phyloP scores from a whole-genome alignment of 1,140 invertebrate genomes.

The Calliphora vicina region DNA sequence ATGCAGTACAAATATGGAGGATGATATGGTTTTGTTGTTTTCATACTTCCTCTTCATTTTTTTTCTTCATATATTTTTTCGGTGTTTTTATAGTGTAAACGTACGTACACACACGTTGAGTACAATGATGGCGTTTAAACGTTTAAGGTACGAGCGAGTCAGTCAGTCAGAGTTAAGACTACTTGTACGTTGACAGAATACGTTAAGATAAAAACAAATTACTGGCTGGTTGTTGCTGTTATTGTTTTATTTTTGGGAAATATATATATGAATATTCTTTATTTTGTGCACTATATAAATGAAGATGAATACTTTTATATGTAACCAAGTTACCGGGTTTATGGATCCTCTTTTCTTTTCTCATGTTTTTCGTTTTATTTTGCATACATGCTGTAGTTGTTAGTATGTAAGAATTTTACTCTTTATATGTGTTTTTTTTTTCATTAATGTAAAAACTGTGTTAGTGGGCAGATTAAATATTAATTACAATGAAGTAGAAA shows the following conservation, averaged over 20 bases:
- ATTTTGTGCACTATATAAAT: neutral
- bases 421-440: neutral
- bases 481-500: neutral
- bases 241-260: neutral
- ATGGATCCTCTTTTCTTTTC: neutral
- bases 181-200: constrained; percentile 8
- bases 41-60: neutral
- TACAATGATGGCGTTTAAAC: neutral
- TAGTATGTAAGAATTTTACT: neutral
- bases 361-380: neutral
- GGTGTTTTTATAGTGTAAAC: neutral
- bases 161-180: neutral
- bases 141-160: constrained; percentile 1
- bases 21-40: neutral
- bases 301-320: neutral
- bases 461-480: constrained; percentile 16
- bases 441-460: constrained; percentile 1
- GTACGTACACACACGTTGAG: neutral
- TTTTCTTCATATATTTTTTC: neutral
- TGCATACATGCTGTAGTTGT: neutral
- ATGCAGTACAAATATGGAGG: neutral
- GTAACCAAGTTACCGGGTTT: neutral
- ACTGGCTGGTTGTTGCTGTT: neutral
- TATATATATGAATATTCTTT: no score
- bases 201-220: constrained; percentile 13